A percentile compares a stretch with the other conserved stretches of the same genome.
Evolutionary conservation across 2,888 invertebrate species (phyloP).

Genomic region (Linyphia triangularis): DNA sequence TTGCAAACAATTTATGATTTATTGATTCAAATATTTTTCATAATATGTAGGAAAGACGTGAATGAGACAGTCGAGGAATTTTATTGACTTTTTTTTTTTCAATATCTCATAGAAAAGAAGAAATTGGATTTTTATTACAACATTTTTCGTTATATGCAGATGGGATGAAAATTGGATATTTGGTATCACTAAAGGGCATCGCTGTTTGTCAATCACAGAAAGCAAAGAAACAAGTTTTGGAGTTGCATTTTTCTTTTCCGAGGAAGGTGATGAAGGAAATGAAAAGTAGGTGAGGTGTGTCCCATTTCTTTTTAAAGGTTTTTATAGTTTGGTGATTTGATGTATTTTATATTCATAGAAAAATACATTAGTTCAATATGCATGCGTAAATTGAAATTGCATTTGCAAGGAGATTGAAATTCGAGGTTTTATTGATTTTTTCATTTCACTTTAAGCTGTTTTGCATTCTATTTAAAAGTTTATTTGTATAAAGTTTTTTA

Average conservation of each 20-base stretch:
- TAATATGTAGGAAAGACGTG: not conserved
- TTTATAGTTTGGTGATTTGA: not conserved
- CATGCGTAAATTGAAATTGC: not conserved
- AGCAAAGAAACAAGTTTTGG: not conserved
- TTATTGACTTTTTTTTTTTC: not conserved
- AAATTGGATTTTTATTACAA: not conserved
- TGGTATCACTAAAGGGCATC: conserved; percentile 8
- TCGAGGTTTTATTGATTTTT: no score
- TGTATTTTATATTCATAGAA: not conserved
- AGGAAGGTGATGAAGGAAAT: not conserved
- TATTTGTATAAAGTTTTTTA: no score
- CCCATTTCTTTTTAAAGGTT: not conserved
- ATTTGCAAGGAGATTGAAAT: not conserved
- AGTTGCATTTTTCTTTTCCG: not conserved
- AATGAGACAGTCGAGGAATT: not conserved
- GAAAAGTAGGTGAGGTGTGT: not conserved
- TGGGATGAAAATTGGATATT: conserved; percentile 34
- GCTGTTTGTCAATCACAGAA: conserved; percentile 9
- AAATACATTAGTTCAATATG: not conserved
- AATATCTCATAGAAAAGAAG: not conserved
- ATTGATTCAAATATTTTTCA: conserved; percentile 34
- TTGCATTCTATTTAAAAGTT: no score
- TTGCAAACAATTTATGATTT: conserved; percentile 45
- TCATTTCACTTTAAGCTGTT: no score
- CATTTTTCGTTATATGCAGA: conserved; percentile 6